Percentiles rank a stretch among this genome's conserved stretches.
These are phyloP conservation scores for Crematogaster levior DNA, from an alignment of 2,888 invertebrate genomes.

Conservation along the genomic window DNA sequence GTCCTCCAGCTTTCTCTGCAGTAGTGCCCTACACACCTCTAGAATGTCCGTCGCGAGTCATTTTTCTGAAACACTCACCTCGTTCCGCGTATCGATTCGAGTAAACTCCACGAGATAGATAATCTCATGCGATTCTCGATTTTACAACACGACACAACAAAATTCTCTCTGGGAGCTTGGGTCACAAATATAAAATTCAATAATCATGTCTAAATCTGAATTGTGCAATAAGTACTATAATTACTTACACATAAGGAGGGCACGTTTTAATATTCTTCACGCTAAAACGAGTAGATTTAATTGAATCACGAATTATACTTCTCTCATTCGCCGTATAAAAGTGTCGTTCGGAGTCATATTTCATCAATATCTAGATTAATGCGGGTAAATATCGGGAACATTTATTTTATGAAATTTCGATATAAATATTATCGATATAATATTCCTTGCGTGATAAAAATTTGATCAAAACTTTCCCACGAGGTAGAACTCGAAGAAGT, in stretches of 20 bases:
- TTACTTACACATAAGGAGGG: not conserved
- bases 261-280: not conserved
- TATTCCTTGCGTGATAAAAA: not conserved
- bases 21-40: conserved; percentile 34
- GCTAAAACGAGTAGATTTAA: not conserved
- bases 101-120: not conserved
- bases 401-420: not conserved
- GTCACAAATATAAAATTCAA: not conserved
- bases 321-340: not conserved
- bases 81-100: conserved; percentile 32
- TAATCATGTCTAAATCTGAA: not conserved
- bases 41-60: conserved; percentile 31
- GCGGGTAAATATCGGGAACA: not conserved
- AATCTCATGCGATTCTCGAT: not conserved
- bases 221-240: too few species aligned
- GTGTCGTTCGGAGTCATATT: not conserved
- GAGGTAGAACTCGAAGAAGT: not conserved
- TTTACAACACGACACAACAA: not conserved
- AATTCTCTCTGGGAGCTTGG: not conserved
- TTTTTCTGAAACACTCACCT: conserved; percentile 52
- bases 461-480: too few species aligned
- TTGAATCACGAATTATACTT: not conserved
- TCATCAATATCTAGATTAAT: too few species aligned
- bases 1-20: conserved; percentile 41
- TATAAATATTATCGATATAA: too few species aligned